phyloP scores from a whole-genome alignment of 2,888 invertebrate species.

The Bruchidius siliquastri region DNA sequence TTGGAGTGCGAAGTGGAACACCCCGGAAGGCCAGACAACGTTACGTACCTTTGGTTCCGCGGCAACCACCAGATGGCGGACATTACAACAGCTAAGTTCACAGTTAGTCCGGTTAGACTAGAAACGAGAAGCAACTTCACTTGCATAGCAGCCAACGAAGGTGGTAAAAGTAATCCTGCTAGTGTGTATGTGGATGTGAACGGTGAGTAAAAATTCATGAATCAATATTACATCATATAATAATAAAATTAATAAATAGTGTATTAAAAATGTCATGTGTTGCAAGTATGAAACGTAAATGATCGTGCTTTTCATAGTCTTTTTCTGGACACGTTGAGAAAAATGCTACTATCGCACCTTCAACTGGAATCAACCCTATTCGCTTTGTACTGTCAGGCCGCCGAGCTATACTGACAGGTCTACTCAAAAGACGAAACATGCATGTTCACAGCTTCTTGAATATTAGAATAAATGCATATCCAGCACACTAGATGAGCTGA shows the following conservation, averaged over 20 bases:
- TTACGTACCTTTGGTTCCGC: slow-evolving; percentile 75
- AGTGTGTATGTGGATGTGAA: slow-evolving; percentile 66
- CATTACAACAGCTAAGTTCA: slow-evolving; percentile 71
- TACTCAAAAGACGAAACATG: too few species aligned
- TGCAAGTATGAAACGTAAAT: too few species aligned
- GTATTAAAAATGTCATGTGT: too few species aligned
- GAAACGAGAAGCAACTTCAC: slow-evolving; percentile 86
- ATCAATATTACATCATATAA: not conserved
- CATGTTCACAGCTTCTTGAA: too few species aligned
- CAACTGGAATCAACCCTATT: too few species aligned
- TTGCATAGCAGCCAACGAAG: slow-evolving; percentile 80
- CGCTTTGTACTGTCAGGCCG: too few species aligned
- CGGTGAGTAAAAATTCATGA: slow-evolving; percentile 47
- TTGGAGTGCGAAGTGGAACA: slow-evolving; percentile 80
- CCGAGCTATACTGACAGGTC: too few species aligned
- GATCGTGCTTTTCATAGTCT: too few species aligned
- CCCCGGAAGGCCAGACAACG: slow-evolving; percentile 73
- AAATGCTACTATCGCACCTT: too few species aligned
- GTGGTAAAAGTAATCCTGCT: slow-evolving; percentile 71
- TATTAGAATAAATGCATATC: too few species aligned
- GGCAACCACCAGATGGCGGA: slow-evolving; percentile 71
- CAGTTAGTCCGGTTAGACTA: slow-evolving; percentile 76
- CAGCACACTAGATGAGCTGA: too few species aligned
- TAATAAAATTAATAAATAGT: not conserved
- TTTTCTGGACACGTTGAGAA: too few species aligned